These are phyloP conservation scores for Pocillopora grandis DNA, from an alignment of 92 coral and sea anemone genomes.

Conservation along the genomic window DNA sequence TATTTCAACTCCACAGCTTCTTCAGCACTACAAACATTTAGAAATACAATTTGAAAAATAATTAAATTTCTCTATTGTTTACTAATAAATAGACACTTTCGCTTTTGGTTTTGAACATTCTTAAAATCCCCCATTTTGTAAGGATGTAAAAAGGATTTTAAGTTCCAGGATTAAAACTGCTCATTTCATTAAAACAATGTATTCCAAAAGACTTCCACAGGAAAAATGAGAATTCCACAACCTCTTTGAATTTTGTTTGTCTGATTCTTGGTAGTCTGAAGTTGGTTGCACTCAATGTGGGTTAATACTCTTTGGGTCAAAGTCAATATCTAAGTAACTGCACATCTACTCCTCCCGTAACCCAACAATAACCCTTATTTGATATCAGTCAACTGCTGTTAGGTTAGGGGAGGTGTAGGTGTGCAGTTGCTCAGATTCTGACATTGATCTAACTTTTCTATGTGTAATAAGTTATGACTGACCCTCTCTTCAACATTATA, in stretches of 20 bases:
- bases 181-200: neutral
- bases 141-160: neutral
- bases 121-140: neutral
- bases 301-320: no score
- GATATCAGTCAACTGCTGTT: no score
- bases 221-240: neutral
- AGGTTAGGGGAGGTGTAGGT: no score
- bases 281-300: neutral
- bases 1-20: constrained; percentile 4
- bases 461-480: no score
- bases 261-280: neutral
- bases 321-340: no score
- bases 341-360: no score
- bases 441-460: no score
- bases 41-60: constrained; percentile 21
- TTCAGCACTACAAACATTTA: constrained; percentile 1
- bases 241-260: neutral
- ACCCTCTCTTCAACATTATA: no score
- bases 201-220: neutral
- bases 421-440: no score
- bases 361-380: no score
- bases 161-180: neutral
- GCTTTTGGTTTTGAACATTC: neutral
- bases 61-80: constrained; percentile 25
- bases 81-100: constrained; percentile 19